These are phyloP conservation scores for Drosophila subpulchrella DNA, from an alignment of 1,140 invertebrate species.

Conservation along the genomic window DNA sequence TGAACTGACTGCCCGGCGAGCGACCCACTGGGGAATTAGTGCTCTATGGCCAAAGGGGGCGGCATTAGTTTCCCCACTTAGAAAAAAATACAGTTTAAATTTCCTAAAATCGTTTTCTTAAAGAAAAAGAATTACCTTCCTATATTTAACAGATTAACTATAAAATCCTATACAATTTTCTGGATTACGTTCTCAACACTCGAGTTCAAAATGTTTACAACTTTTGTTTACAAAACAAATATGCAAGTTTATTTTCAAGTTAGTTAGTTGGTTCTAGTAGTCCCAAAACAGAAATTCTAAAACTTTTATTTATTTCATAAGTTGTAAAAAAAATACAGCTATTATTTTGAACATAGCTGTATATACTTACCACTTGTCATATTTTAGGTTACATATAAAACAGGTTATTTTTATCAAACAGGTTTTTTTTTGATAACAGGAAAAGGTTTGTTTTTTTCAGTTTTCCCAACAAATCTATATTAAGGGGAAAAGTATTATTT, in stretches of 20 bases:
- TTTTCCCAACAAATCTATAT: not conserved
- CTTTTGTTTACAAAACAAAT: no score
- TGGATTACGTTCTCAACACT: no score
- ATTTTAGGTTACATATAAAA: not conserved
- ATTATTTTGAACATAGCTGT: not conserved
- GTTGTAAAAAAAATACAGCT: not conserved
- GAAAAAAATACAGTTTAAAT: conserved; percentile 6
- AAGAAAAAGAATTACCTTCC: no score
- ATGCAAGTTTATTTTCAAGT: no score
- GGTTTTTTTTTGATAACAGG: not conserved
- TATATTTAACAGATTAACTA: no score
- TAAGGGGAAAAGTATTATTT: not conserved
- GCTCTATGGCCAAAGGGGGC: conserved; percentile 21
- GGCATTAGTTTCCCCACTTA: conserved; percentile 15
- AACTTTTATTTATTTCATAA: not conserved
- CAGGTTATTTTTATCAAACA: not conserved
- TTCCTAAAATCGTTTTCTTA: no score
- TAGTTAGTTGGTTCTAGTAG: no score
- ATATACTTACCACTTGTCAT: not conserved
- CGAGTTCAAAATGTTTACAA: no score
- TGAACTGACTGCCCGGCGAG: conserved; percentile 55
- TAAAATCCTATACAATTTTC: no score
- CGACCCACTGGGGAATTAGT: conserved; percentile 44
- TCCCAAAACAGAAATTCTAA: no score
- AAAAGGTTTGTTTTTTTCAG: not conserved